Evolutionary conservation across 2,888 invertebrate species (phyloP).

Genomic region (Drosophila borborema): DNA sequence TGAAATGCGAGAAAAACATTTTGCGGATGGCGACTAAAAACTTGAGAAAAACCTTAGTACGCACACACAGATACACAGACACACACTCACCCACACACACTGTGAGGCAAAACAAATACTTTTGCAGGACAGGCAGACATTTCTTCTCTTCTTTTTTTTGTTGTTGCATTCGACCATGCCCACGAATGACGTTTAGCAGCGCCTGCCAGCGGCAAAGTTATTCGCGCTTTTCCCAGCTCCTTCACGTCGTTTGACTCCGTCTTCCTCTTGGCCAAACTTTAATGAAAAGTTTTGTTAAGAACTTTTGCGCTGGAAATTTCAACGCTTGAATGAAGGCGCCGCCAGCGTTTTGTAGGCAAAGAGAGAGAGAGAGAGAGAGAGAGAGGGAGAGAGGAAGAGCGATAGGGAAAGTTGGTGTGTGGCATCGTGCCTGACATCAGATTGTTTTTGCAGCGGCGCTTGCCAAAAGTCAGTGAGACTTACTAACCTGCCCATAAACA

Average conservation of each 20-base stretch:
- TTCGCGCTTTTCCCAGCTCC: conserved; percentile 49
- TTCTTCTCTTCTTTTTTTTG: conserved; percentile 30
- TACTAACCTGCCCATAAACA: conserved; percentile 62
- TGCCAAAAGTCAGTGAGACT: conserved; percentile 70
- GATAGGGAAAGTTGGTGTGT: conserved; percentile 3
- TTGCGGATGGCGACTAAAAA: conserved; percentile 84
- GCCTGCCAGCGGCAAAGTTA: conserved; percentile 72
- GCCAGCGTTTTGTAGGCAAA: background rate
- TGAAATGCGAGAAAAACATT: conserved; percentile 84
- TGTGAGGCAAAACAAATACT: conserved; percentile 61
- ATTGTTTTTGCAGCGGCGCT: conserved; percentile 65
- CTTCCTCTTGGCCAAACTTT: conserved; percentile 73
- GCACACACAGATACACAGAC: conserved; percentile 29
- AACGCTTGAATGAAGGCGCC: conserved; percentile 71
- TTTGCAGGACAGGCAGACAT: conserved; percentile 41
- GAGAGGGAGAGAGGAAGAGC: background rate
- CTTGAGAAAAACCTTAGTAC: conserved; percentile 75
- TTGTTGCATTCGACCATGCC: conserved; percentile 63
- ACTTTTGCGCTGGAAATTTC: conserved; percentile 76
- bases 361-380: background rate
- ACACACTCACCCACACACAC: conserved; percentile 17
- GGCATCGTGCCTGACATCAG: conserved; percentile 62
- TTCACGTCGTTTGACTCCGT: conserved; percentile 35
- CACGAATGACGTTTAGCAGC: conserved; percentile 77
- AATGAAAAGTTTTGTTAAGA: conserved; percentile 81